phyloP scores from a whole-genome alignment of 2,888 invertebrate genomes.

The Hedya salicella region DNA sequence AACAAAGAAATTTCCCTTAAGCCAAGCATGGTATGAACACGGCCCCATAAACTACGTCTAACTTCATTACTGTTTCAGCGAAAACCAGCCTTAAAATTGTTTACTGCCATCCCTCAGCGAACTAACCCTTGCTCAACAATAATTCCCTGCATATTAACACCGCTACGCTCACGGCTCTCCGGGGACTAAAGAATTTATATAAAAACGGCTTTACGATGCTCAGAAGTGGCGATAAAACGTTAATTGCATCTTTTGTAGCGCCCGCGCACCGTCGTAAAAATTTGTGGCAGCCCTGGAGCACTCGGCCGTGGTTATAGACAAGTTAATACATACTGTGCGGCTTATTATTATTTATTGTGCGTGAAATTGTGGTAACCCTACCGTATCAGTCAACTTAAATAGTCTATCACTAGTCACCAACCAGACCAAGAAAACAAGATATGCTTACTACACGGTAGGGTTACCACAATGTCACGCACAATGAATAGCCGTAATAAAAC shows the following conservation, averaged over 20 bases:
- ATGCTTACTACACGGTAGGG: background rate
- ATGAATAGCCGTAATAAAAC: background rate
- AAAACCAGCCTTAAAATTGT: conserved; percentile 1
- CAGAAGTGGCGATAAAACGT: conserved; percentile 39
- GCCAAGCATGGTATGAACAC: background rate
- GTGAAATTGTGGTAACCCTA: background rate
- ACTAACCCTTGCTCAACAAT: conserved; percentile 24
- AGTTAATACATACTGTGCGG: conserved; percentile 17
- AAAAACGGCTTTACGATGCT: conserved; percentile 31
- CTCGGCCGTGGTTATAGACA: background rate
- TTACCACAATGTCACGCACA: background rate
- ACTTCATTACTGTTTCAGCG: background rate
- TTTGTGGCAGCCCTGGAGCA: conserved; percentile 32
- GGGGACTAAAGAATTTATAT: conserved; percentile 36
- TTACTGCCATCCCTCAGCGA: background rate
- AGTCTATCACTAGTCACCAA: too few species aligned
- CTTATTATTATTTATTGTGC: background rate
- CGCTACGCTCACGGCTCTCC: background rate
- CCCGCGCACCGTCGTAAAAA: conserved; percentile 36
- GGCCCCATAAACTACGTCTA: background rate
- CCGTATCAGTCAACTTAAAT: too few species aligned
- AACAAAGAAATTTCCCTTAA: background rate
- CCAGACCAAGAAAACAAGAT: too few species aligned
- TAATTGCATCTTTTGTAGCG: conserved; percentile 42
- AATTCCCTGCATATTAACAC: conserved; percentile 34